Conservation (phyloP, 2,888 invertebrate species). For the Busseola fusca region DNA sequence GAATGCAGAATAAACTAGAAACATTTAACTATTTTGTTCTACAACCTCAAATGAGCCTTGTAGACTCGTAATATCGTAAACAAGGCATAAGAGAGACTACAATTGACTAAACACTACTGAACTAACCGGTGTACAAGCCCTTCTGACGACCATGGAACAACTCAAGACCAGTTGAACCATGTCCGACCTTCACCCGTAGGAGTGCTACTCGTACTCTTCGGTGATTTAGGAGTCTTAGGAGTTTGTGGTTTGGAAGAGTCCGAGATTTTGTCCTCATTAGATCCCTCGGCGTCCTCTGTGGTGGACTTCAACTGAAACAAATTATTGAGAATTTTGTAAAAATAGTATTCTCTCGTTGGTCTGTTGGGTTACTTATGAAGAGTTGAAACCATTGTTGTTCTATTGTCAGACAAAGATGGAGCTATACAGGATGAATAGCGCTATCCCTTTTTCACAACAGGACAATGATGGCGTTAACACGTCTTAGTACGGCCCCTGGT, state of each 20-base stretch:
- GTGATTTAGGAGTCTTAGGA: conserved; percentile 74
- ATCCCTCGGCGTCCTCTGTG: conserved; percentile 71
- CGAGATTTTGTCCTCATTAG: conserved; percentile 70
- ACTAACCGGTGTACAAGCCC: conserved; percentile 51
- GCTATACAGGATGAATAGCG: too few relatives aligned
- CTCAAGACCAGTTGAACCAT: conserved; percentile 89
- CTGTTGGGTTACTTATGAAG: too few relatives aligned
- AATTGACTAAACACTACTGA: conserved; percentile 45
- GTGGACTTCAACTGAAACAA: conserved; percentile 77
- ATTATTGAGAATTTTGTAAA: background rate
- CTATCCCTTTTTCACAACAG: too few relatives aligned
- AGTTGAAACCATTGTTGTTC: too few relatives aligned
- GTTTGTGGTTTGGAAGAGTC: conserved; percentile 75
- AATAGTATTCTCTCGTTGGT: background rate
- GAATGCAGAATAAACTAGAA: conserved; percentile 10
- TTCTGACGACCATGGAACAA: conserved; percentile 3
- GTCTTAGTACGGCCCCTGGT: too few relatives aligned
- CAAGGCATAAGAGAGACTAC: conserved; percentile 26
- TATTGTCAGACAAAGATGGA: too few relatives aligned
- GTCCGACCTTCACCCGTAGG: conserved; percentile 83
- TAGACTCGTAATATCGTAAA: conserved; percentile 20
- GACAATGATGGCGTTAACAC: too few relatives aligned
- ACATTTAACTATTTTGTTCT: conserved; percentile 19
- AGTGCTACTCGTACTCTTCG: conserved; percentile 73
- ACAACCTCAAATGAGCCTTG: conserved; percentile 1